Conservation (phyloP, 37 sponge, comb jelly and placozoan genomes). For the Haliclona indistincta region DNA sequence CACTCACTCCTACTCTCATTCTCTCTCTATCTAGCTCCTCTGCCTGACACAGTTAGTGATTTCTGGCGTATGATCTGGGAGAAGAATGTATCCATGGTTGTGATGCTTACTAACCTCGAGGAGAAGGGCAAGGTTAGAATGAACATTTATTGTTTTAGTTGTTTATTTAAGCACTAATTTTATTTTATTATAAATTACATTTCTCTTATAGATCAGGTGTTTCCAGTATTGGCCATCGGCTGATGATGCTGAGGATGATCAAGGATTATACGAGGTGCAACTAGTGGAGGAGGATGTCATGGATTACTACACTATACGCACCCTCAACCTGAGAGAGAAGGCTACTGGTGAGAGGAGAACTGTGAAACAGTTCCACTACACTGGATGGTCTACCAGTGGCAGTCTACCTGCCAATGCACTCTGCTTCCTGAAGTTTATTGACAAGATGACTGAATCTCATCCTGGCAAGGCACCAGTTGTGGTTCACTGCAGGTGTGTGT, state of each 20-base stretch:
- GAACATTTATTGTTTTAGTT: too few species aligned
- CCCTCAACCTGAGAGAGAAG: slow-evolving; percentile 57
- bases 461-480: slow-evolving; percentile 71
- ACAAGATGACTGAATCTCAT: slow-evolving; percentile 82
- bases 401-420: background rate
- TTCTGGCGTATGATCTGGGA: slow-evolving; percentile 25
- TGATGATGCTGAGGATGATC: slow-evolving; percentile 27
- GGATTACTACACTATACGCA: slow-evolving; percentile 79
- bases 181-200: background rate
- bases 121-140: slow-evolving; percentile 47
- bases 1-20: too few species aligned
- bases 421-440: slow-evolving; percentile 74
- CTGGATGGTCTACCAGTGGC: slow-evolving; percentile 32
- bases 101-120: slow-evolving; percentile 19
- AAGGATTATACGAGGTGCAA: slow-evolving; percentile 57
- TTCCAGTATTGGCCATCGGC: slow-evolving; percentile 80
- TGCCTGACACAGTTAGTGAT: background rate
- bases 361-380: slow-evolving; percentile 65
- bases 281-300: slow-evolving; percentile 59
- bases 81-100: background rate
- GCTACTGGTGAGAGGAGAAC: slow-evolving; percentile 40
- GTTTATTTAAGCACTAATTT: too few species aligned
- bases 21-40: too few species aligned
- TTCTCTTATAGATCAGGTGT: slow-evolving; percentile 65
- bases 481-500: slow-evolving; percentile 85